phyloP scores from a whole-genome alignment of 2,888 invertebrate species.

The Meta bourneti region DNA sequence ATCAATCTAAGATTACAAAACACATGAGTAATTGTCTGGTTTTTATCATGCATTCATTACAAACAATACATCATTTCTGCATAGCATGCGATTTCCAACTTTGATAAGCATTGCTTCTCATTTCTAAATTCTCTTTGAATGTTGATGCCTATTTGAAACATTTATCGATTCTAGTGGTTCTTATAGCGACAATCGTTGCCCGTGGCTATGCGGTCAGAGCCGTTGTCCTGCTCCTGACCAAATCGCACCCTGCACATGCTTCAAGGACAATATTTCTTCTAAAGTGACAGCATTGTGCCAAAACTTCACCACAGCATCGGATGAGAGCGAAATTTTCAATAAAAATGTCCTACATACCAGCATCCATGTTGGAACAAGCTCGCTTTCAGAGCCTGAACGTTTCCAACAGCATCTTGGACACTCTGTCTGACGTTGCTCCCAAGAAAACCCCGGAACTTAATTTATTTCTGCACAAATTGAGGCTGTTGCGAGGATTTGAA shows the following conservation, averaged over 20 bases:
- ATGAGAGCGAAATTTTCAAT: background rate
- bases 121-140: too few relatives aligned
- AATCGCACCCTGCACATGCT: conserved; percentile 38
- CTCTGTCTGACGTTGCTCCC: conserved; percentile 15
- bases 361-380: conserved; percentile 22
- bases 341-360: conserved; percentile 37
- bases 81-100: too few relatives aligned
- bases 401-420: background rate
- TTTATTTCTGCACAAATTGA: conserved; percentile 1
- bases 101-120: too few relatives aligned
- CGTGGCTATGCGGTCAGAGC: background rate
- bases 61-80: too few relatives aligned
- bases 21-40: too few relatives aligned
- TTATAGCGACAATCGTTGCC: too few relatives aligned
- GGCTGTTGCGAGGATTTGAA: background rate
- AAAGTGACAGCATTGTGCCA: conserved; percentile 5
- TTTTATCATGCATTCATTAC: too few relatives aligned
- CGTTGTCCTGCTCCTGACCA: conserved; percentile 36
- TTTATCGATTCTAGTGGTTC: too few relatives aligned
- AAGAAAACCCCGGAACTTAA: conserved; percentile 2
- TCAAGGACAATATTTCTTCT: background rate
- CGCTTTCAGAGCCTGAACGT: conserved; percentile 23
- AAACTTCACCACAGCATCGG: background rate
- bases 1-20: too few relatives aligned
- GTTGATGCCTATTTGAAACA: too few relatives aligned